Evolutionary conservation across 2,797 vertebrate species (phyloP).

Genomic region (Psittacula derbiana): DNA sequence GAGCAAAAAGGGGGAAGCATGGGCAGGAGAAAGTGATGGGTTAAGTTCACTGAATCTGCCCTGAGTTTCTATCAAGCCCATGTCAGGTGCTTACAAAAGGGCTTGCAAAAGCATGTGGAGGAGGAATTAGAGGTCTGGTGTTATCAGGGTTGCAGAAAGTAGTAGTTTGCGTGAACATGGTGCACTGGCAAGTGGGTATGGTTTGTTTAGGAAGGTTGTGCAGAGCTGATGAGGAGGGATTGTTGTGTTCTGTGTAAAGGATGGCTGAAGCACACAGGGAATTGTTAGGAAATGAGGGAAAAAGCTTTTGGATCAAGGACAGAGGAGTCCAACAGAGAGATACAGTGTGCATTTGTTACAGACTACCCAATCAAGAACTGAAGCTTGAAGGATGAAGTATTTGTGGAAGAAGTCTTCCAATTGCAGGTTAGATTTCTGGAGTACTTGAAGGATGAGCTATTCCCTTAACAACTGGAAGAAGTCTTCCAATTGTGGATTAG

Average conservation of each 20-base stretch:
- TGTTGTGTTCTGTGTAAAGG: not conserved
- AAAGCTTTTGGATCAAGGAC: not conserved
- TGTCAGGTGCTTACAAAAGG: not conserved
- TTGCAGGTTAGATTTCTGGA: not conserved
- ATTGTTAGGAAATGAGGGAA: not conserved
- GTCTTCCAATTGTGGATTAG: not conserved
- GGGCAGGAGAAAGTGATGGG: not conserved
- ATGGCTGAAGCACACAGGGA: not conserved
- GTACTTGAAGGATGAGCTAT: not conserved
- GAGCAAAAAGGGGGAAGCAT: not conserved
- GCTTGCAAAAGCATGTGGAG: not conserved
- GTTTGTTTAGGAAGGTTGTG: not conserved
- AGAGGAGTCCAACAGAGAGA: not conserved
- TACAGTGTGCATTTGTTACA: not conserved
- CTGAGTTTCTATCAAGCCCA: not conserved
- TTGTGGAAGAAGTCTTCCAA: not conserved
- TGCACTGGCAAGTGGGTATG: too few relatives aligned
- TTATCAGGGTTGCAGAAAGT: not conserved
- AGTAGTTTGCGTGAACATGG: not conserved
- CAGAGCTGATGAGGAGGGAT: not conserved
- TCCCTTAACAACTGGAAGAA: not conserved
- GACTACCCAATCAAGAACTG: not conserved
- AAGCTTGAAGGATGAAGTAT: not conserved
- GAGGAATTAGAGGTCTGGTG: not conserved
- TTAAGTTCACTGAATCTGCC: not conserved